Evolutionary conservation across 2,888 invertebrate species (phyloP).

Genomic region (Trichopria drosophilae): DNA sequence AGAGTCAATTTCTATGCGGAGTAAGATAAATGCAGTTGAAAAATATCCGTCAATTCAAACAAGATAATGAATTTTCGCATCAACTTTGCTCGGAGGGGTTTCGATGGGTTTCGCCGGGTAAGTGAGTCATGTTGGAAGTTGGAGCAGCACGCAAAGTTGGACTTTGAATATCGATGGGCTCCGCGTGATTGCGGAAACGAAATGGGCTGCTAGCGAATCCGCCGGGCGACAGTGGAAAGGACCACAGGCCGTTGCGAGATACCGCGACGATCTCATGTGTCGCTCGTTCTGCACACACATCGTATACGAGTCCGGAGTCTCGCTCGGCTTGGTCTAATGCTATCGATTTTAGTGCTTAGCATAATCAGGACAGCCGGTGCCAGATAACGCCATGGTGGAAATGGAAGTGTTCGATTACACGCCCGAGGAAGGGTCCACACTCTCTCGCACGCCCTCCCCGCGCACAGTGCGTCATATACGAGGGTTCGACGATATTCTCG

Average conservation of each 20-base stretch:
- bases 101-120: conserved; percentile 3
- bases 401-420: conserved; percentile 33
- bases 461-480: no score
- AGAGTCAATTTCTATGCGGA: no score
- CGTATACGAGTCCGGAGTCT: no score
- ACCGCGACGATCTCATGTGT: no score
- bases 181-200: conserved; percentile 42
- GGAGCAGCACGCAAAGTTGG: conserved; percentile 29
- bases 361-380: conserved; percentile 50
- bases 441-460: neutral
- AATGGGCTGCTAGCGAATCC: conserved; percentile 44
- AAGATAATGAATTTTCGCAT: no score
- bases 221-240: no score
- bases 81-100: neutral
- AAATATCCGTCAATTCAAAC: no score
- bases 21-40: no score
- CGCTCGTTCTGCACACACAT: no score
- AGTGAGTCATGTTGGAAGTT: no score
- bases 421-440: conserved; percentile 18
- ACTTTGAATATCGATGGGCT: conserved; percentile 48
- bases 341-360: conserved; percentile 56
- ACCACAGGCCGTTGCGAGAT: no score
- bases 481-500: no score
- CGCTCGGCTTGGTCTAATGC: conserved; percentile 50
- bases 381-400: conserved; percentile 41